Conservation (phyloP, 1,140 invertebrate species). For the Zelostemma sp. region DNA sequence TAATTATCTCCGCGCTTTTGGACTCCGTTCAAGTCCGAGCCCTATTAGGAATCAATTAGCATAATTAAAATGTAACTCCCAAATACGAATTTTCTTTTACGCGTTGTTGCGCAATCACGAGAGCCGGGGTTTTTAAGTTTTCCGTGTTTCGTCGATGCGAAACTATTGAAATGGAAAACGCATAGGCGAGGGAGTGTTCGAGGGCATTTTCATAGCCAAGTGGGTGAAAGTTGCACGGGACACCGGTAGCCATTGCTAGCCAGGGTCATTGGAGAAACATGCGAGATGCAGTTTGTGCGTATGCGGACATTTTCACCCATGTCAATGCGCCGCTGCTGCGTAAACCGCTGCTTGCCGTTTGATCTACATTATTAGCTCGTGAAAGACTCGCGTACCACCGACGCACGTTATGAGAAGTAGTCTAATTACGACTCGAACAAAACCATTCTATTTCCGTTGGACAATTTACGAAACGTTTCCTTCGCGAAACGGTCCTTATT, state of each 20-base stretch:
- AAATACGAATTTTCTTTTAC: too few species aligned
- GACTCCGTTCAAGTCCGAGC: constrained; percentile 37
- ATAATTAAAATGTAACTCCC: constrained; percentile 50
- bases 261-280: constrained; percentile 52
- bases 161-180: constrained; percentile 33
- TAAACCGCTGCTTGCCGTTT: constrained; percentile 16
- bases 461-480: too few species aligned
- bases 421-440: not conserved
- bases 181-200: constrained; percentile 27
- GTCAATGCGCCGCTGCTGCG: constrained; percentile 45
- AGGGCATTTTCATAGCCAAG: constrained; percentile 49
- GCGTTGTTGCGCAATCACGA: too few species aligned
- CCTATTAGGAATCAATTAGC: constrained; percentile 50
- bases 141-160: too few species aligned
- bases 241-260: constrained; percentile 50
- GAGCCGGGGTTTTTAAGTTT: too few species aligned
- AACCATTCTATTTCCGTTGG: not conserved
- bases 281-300: constrained; percentile 40
- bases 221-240: constrained; percentile 54
- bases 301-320: constrained; percentile 42
- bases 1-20: constrained; percentile 28
- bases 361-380: constrained; percentile 2
- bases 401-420: not conserved
- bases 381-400: not conserved
- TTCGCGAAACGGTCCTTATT: too few species aligned